Base-by-base conservation (phyloP, 2,113 vertebrate species). In the Smithornis capensis region DNA sequence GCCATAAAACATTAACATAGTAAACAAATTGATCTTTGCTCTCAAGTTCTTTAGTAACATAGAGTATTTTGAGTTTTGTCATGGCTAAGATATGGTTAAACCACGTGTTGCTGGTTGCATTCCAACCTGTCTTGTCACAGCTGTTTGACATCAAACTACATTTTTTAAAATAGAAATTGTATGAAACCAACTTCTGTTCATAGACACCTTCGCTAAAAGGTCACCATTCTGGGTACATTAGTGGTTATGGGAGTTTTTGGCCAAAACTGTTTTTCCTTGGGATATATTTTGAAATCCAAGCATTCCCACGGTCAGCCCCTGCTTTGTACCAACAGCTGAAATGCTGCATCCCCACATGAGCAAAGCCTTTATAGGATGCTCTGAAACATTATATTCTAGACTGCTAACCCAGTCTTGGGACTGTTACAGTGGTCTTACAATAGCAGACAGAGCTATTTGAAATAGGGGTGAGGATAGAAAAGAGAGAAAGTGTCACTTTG, bases 1-100 rank as follows among this genome's bases (percentile, higher is more conserved):
- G 92, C 57, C 86, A 69, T 76, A 81, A 90, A 93, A 92, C 56
- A 78, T 95, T 90, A 93, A 90, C 49, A 52, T 87, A 95, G 85
- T 96, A 96, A 96, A 96, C 83, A 96, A 92, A 64, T 79, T 74
- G 64, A 89, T 96, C 87, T 96, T 93, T 76, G 67, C 40, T 95
- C 73, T 91, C 83, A 90, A 86, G 95, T 76, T 95, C 71, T 94
- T 96, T 93, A 95, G 89, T 92, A 92, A 90, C 84, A 92, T 91
- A 95, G 83, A 95, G 71, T 94, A 73, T 93, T 93, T 85, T 83
- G 89, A 89, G 74, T 55, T 94, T 88, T 82, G 31, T 50, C 88
- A 74, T 76, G 86, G 65, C 68, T 83, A 90, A 84, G 65, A 37
- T 92, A 89, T 22, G 67, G 82, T 88, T 95, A 94, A 97, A 94